Percentiles rank a stretch among this genome's conserved stretches.
phyloP scores from a whole-genome alignment of 1,140 invertebrate genomes.

The Ruditapes philippinarum region DNA sequence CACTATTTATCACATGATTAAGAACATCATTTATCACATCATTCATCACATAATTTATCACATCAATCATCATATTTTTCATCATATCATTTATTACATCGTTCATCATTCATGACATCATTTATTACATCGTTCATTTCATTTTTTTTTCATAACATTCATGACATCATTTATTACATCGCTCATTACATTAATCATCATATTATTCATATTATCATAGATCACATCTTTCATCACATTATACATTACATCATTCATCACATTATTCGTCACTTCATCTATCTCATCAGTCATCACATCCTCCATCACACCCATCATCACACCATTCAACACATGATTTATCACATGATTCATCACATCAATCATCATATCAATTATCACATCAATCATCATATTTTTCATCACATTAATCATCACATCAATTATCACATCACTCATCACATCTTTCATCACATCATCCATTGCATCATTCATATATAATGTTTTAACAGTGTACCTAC shows the following conservation, averaged over 20 bases:
- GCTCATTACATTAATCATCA: not conserved
- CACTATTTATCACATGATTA: not conserved
- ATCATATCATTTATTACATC: slow-evolving; percentile 1
- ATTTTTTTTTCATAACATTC: not conserved
- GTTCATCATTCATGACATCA: not conserved
- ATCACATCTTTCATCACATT: not conserved
- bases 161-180: slow-evolving; percentile 8
- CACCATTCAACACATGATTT: not conserved
- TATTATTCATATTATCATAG: not conserved
- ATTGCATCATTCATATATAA: slow-evolving; percentile 12
- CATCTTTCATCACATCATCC: slow-evolving; percentile 9
- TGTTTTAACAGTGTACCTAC: no score
- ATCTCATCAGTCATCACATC: not conserved
- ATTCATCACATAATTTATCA: not conserved
- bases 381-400: not conserved
- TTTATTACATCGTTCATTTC: not conserved
- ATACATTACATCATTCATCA: slow-evolving; percentile 16
- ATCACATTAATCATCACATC: not conserved
- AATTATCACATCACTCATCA: no score
- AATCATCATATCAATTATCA: not conserved
- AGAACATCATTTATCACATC: not conserved
- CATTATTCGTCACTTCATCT: not conserved
- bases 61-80: not conserved
- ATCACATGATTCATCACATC: slow-evolving; percentile 2
- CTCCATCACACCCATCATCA: not conserved